Percentiles rank a stretch among this genome's conserved stretches.
phyloP scores from a whole-genome alignment of 2,113 vertebrate species.

The Corvus cornix region DNA sequence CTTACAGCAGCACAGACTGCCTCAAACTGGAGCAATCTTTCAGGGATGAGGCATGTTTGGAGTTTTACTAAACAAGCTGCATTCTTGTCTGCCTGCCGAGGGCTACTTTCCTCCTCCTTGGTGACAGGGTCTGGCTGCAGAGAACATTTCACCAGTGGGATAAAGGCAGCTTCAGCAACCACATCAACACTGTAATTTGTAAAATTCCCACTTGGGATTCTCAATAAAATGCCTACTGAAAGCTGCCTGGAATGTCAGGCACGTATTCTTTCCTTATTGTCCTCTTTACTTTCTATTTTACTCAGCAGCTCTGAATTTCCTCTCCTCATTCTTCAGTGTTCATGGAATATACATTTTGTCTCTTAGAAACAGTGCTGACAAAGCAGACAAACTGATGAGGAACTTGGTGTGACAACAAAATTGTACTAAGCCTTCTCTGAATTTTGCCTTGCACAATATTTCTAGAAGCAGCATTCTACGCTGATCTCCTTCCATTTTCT shows the following conservation, averaged over 20 bases:
- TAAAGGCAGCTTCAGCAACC: background rate
- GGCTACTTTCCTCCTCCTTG: background rate
- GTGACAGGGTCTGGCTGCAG: background rate
- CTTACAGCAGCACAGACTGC: background rate
- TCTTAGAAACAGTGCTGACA: constrained; percentile 35
- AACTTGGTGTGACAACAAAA: background rate
- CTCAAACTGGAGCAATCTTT: background rate
- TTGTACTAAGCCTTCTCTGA: background rate
- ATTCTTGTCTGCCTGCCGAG: background rate
- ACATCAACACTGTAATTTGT: background rate
- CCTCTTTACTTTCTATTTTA: constrained; percentile 6
- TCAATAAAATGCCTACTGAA: constrained; percentile 1
- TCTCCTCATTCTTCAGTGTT: background rate
- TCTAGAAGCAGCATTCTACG: background rate
- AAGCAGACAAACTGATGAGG: background rate
- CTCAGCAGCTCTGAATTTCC: background rate
- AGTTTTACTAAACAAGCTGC: background rate
- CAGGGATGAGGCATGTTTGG: background rate
- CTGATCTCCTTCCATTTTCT: background rate
- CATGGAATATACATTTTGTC: background rate
- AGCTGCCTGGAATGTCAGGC: constrained; percentile 6
- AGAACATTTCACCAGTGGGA: background rate
- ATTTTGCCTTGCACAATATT: background rate
- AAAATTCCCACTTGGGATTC: constrained; percentile 8
- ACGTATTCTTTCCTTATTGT: background rate